These are phyloP conservation scores for Drosophila subsilvestris DNA, from an alignment of 2,888 invertebrate genomes.

Conservation along the genomic window DNA sequence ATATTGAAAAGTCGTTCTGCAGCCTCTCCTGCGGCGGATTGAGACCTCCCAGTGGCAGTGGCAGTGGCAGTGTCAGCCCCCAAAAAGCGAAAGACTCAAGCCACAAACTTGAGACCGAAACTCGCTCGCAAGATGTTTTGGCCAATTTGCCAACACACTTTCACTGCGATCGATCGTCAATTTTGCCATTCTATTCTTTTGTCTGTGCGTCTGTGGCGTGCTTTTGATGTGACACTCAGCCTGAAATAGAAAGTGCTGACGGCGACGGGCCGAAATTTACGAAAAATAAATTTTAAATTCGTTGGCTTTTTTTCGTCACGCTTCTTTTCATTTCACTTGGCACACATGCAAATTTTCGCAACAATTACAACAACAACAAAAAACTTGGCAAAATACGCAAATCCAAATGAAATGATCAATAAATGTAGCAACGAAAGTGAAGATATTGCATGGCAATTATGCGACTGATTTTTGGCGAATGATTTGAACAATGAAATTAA, in stretches of 20 bases:
- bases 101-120: slow-evolving; percentile 50
- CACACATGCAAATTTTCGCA: slow-evolving; percentile 49
- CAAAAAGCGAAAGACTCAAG: slow-evolving; percentile 62
- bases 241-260: slow-evolving; percentile 67
- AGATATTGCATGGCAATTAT: slow-evolving; percentile 53
- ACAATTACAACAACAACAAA: slow-evolving; percentile 25
- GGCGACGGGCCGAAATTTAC: slow-evolving; percentile 18
- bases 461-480: slow-evolving; percentile 36
- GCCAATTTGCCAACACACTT: slow-evolving; percentile 48
- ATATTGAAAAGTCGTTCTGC: slow-evolving; percentile 65
- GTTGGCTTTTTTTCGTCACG: slow-evolving; percentile 29
- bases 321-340: slow-evolving; percentile 55
- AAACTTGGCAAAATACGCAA: slow-evolving; percentile 39
- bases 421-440: slow-evolving; percentile 43
- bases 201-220: slow-evolving; percentile 24
- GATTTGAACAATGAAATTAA: slow-evolving; percentile 26
- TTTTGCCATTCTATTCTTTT: slow-evolving; percentile 71
- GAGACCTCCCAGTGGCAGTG: slow-evolving; percentile 50
- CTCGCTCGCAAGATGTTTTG: slow-evolving; percentile 19
- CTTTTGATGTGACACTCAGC: slow-evolving; percentile 28
- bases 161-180: slow-evolving; percentile 53
- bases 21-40: slow-evolving; percentile 52
- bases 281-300: slow-evolving; percentile 44
- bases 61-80: slow-evolving; percentile 24
- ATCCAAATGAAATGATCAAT: slow-evolving; percentile 20